These are phyloP conservation scores for Boleophthalmus pectinirostris DNA, from an alignment of 2,113 vertebrate species.

Conservation along the genomic window DNA sequence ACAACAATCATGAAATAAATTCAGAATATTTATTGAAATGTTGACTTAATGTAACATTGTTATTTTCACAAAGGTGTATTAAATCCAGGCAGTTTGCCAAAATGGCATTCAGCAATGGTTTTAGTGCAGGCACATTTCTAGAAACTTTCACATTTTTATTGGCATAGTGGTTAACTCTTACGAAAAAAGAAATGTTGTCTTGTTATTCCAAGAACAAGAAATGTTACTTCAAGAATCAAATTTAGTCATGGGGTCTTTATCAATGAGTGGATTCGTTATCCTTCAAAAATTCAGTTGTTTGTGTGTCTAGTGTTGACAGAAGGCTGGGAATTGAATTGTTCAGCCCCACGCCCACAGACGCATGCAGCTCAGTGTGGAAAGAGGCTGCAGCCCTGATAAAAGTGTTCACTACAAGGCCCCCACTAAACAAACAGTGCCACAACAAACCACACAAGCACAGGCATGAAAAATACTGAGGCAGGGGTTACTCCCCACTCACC, in stretches of 20 bases:
- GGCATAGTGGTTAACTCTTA: not conserved
- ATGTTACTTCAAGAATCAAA: not conserved
- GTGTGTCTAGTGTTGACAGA: not conserved
- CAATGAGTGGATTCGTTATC: slow-evolving; percentile 10
- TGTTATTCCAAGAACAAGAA: not conserved
- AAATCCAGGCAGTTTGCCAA: slow-evolving; percentile 53
- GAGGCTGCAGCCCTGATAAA: slow-evolving; percentile 42
- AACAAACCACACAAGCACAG: slow-evolving; percentile 24
- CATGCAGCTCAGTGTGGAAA: slow-evolving; percentile 24
- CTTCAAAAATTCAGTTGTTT: not conserved
- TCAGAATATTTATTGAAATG: slow-evolving; percentile 72
- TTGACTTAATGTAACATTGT: slow-evolving; percentile 34
- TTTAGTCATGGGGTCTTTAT: slow-evolving; percentile 11
- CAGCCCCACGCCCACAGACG: not conserved
- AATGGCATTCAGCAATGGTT: slow-evolving; percentile 52
- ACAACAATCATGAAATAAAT: not conserved
- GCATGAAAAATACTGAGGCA: slow-evolving; percentile 20
- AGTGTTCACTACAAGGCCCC: slow-evolving; percentile 29
- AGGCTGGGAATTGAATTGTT: slow-evolving; percentile 12
- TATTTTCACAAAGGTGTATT: slow-evolving; percentile 30
- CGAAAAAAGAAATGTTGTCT: no score
- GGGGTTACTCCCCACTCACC: slow-evolving; percentile 6
- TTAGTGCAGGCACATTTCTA: slow-evolving; percentile 11
- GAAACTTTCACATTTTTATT: not conserved
- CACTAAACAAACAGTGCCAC: slow-evolving; percentile 38